A percentile compares a stretch with the other conserved stretches of the same genome.
Evolutionary conservation across 1,140 invertebrate species (phyloP).

Genomic region (Sycophaga agraensis): DNA sequence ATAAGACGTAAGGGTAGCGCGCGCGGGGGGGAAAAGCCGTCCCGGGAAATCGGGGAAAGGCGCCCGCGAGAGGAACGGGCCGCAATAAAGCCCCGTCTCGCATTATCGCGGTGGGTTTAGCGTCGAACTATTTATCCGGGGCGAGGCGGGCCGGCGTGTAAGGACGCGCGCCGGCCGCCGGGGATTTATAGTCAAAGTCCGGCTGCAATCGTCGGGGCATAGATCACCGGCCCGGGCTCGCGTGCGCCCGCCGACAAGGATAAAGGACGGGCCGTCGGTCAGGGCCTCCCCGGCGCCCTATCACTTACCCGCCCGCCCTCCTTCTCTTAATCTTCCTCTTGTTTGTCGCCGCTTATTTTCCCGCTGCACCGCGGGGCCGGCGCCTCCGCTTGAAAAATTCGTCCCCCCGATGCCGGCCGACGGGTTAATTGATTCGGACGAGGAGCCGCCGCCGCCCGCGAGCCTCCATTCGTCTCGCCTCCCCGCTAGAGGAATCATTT

Average conservation of each 20-base stretch:
- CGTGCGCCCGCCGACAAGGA: constrained; percentile 24
- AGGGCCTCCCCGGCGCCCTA: background rate
- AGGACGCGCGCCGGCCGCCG: constrained; percentile 12
- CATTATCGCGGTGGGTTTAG: constrained; percentile 22
- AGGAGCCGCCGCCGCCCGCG: background rate
- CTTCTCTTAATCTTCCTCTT: constrained; percentile 32
- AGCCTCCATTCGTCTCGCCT: too few species aligned
- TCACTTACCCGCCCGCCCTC: background rate
- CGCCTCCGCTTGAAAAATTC: constrained; percentile 20
- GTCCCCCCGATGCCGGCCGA: background rate
- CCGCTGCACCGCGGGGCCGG: background rate
- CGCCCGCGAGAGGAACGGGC: too few species aligned
- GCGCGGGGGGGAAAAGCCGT: too few species aligned
- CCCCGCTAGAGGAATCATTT: too few species aligned
- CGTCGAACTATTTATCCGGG: constrained; percentile 27
- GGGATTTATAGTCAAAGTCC: constrained; percentile 44
- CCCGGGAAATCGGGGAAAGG: too few species aligned
- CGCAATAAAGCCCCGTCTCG: constrained; percentile 25
- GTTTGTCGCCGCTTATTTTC: constrained; percentile 29
- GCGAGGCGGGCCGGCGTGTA: background rate
- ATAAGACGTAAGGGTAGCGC: too few species aligned
- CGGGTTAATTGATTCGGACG: constrained; percentile 23
- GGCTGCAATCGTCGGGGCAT: constrained; percentile 41
- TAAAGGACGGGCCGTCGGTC: constrained; percentile 36
- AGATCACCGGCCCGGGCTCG: constrained; percentile 25